A percentile compares a stretch with the other conserved stretches of the same genome.
Conservation (phyloP, 53 echinoderm and acorn worm genomes). For the Arbacia lixula region DNA sequence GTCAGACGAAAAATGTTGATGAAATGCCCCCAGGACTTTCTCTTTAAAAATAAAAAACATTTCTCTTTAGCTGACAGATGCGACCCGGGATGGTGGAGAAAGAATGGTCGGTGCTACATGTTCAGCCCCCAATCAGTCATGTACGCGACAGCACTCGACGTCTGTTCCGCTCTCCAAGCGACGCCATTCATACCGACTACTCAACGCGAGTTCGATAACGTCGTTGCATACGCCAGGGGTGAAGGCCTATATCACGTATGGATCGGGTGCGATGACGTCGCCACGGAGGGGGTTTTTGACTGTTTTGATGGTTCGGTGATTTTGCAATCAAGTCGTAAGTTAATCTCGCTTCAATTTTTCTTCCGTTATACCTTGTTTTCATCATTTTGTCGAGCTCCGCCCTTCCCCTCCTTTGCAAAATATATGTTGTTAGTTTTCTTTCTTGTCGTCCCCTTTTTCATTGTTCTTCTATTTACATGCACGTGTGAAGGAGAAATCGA, state of each 20-base stretch:
- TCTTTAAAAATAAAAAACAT: no score
- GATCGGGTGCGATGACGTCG: conserved; percentile 1
- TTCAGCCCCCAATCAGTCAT: neutral
- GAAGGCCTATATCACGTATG: neutral
- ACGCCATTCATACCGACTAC: conserved; percentile 9
- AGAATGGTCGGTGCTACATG: neutral
- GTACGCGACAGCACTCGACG: neutral
- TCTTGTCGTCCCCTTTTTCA: neutral
- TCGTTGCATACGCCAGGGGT: neutral
- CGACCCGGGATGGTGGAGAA: conserved; percentile 1
- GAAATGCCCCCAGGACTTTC: no score
- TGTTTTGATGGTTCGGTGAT: conserved; percentile 6
- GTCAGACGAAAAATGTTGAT: no score
- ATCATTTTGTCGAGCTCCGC: no score
- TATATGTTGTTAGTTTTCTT: neutral
- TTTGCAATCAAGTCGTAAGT: neutral
- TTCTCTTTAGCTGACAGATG: conserved; percentile 10
- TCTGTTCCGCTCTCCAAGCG: neutral
- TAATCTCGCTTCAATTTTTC: no score
- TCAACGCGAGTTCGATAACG: neutral
- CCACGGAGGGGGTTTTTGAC: neutral
- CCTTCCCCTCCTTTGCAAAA: no score
- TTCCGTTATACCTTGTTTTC: no score
- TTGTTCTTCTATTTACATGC: neutral
- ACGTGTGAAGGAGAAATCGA: neutral